These are phyloP conservation scores for Pluvianellus socialis DNA, from an alignment of 2,113 vertebrate genomes.

Conservation along the genomic window DNA sequence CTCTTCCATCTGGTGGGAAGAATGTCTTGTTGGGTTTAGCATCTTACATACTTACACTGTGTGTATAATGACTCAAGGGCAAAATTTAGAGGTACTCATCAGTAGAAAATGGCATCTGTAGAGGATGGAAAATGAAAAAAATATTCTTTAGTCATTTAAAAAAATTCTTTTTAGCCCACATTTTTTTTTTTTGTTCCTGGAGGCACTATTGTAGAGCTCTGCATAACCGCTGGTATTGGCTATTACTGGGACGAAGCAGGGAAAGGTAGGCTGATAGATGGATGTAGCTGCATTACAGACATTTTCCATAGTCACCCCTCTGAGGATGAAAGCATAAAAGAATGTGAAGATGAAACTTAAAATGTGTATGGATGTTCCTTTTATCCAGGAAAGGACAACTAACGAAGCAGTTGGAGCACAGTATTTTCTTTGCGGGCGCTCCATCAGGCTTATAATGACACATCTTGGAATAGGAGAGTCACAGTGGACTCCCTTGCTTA, in stretches of 20 bases:
- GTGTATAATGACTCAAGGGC: conserved; percentile 7
- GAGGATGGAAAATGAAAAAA: conserved; percentile 27
- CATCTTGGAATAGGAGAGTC: conserved; percentile 48
- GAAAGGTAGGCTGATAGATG: conserved; percentile 17
- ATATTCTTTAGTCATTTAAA: not conserved
- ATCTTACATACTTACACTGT: not conserved
- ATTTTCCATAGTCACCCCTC: conserved; percentile 19
- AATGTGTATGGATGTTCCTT: conserved; percentile 70
- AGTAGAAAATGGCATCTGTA: conserved; percentile 28
- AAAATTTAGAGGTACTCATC: conserved; percentile 41
- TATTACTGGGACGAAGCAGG: not conserved
- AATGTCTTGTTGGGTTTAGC: not conserved
- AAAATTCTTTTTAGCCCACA: not conserved
- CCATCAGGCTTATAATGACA: conserved; percentile 71
- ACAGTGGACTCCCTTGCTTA: conserved; percentile 42
- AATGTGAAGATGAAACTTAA: conserved; percentile 66
- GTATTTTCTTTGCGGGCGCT: conserved; percentile 63
- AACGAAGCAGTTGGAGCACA: conserved; percentile 58
- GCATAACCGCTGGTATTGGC: not conserved
- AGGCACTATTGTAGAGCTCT: not conserved
- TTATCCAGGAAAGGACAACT: conserved; percentile 69
- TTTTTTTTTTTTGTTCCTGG: conserved; percentile 30
- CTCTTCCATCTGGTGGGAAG: not conserved
- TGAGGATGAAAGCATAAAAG: conserved; percentile 41
- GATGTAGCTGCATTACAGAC: not conserved